Base-by-base conservation (phyloP, 2,888 invertebrate genomes). In the Clepsis dumicolana region DNA sequence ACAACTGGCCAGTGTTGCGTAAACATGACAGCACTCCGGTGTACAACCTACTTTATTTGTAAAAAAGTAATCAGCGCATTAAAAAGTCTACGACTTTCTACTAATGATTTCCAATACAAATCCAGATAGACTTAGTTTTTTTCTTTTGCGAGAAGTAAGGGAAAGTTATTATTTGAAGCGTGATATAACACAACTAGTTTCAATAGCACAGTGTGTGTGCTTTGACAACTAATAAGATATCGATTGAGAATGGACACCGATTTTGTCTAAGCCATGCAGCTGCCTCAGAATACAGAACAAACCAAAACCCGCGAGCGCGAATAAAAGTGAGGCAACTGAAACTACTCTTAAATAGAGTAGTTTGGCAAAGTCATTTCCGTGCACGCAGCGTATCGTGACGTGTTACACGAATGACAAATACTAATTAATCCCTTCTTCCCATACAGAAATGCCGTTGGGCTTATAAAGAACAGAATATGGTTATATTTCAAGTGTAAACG, bases 111-210 rank as follows among this genome's bases (percentile, higher is more conserved):
- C 18, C 56, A 16, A 35, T 14, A 56, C 12, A 35, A 14, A 29
- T 32, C 10, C 16, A 18, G 18, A 29, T 14, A 5, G 18, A 16
- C 2, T 21, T 21, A 0, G 12, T 5, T 60, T 61, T 60, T 48
- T 61, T 50, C 12, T n/a, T 59, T n/a, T 12, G 10, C 18, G 2
- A 18, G 0, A 18, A 27, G 27, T 27, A 14, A 25, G 16, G 16
- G 44, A 60, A 60, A 60, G 59, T 44, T 0, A 24, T 60, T 60
- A 60, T 60, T 44, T 29, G 27, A 27, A 60, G 44, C 59, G 44
- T 59, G 41, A 27, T 25, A 41, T 44, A 25, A 38, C 25, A 25
- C n/a, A 25, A 44, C 44, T 14, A 44, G 25, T 25, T 59, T 38
- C 41, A 25, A 24, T 12, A 25, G 41, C 10, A 25, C 27, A 29